Conservation (phyloP, 2,113 vertebrate species). For the Grammomys dolichurus region DNA sequence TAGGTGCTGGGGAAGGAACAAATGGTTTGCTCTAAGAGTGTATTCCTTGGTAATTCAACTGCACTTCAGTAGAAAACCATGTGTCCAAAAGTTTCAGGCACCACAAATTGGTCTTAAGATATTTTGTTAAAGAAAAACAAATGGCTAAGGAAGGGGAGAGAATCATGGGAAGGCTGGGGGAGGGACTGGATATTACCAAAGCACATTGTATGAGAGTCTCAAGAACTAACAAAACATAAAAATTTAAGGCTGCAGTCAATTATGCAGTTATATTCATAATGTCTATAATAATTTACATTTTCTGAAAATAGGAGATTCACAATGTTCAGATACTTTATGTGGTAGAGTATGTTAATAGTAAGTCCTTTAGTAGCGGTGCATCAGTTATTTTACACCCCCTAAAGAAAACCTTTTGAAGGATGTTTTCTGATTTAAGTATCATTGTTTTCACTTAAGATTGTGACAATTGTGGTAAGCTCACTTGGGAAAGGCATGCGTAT, state of each 20-base stretch:
- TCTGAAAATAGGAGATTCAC: slow-evolving; percentile 1
- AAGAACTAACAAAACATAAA: neutral
- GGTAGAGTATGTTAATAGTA: neutral
- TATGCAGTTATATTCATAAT: neutral
- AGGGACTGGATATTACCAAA: neutral
- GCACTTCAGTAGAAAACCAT: neutral
- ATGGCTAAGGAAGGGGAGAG: neutral
- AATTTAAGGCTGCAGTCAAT: slow-evolving; percentile 1
- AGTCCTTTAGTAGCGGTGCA: neutral
- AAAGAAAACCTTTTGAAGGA: neutral
- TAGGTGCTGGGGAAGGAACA: neutral
- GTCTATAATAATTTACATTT: neutral
- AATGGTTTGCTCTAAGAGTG: neutral
- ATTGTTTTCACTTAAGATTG: neutral
- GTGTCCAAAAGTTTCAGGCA: neutral
- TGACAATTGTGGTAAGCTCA: neutral
- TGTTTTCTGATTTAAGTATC: neutral
- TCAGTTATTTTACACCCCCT: neutral
- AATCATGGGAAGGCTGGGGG: neutral
- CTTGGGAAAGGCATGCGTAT: neutral
- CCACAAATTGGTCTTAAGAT: neutral
- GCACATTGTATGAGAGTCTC: neutral
- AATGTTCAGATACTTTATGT: neutral
- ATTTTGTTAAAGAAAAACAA: neutral
- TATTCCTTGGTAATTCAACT: neutral